These are phyloP conservation scores for Manis javanica DNA, from an alignment of 2,797 vertebrate genomes.

Conservation along the genomic window DNA sequence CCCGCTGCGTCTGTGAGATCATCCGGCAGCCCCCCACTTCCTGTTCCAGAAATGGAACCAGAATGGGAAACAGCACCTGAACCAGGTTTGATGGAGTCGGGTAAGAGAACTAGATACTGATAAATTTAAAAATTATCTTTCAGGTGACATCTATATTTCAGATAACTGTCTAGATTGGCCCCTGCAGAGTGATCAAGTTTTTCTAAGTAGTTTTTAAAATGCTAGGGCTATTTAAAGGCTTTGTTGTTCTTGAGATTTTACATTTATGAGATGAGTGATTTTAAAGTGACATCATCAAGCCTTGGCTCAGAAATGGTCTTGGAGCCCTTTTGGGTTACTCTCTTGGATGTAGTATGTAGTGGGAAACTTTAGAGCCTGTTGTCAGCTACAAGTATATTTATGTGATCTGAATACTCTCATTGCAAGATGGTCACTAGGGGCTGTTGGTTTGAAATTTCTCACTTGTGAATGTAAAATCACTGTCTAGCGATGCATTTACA, in stretches of 20 bases:
- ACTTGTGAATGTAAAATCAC: neutral
- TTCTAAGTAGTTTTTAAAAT: slow-evolving; percentile 43
- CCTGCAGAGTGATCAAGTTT: neutral
- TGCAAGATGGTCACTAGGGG: neutral
- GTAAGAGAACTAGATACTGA: slow-evolving; percentile 77
- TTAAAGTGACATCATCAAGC: neutral
- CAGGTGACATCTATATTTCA: slow-evolving; percentile 20
- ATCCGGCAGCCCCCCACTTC: slow-evolving; percentile 45
- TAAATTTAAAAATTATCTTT: neutral
- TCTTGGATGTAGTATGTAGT: neutral
- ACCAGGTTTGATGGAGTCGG: slow-evolving; percentile 77
- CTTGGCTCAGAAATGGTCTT: neutral
- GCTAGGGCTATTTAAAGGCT: slow-evolving; percentile 59
- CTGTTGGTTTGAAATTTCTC: neutral
- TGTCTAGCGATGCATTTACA: slow-evolving; percentile 13
- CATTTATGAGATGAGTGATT: slow-evolving; percentile 10
- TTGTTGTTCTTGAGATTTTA: slow-evolving; percentile 18
- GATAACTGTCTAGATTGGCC: slow-evolving; percentile 19
- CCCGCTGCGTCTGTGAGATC: neutral
- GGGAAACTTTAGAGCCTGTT: neutral
- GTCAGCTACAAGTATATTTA: neutral
- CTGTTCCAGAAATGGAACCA: slow-evolving; percentile 53
- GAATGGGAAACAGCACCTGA: slow-evolving; percentile 67
- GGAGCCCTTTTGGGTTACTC: neutral
- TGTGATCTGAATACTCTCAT: neutral